Base-by-base conservation (phyloP, 2,888 invertebrate species). In the Hyalella azteca region DNA sequence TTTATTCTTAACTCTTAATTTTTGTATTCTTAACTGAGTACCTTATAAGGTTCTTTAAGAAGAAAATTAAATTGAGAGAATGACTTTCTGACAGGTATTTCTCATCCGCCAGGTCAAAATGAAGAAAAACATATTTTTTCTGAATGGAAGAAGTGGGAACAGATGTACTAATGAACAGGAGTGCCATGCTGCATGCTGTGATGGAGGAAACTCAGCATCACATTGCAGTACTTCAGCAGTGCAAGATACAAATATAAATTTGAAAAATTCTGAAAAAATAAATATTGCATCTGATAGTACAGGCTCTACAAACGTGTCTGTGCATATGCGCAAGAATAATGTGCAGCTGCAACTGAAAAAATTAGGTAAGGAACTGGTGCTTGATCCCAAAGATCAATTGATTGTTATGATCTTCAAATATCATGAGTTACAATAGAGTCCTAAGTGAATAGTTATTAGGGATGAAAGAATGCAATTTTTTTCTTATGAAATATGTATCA, bases 41-140 rank as follows among this genome's bases (percentile, higher is more conserved):
- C n/a, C n/a, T n/a, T n/a, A n/a, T n/a, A n/a, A n/a, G n/a, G n/a
- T n/a, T n/a, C n/a, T n/a, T n/a, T n/a, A n/a, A n/a, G n/a, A n/a
- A n/a, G n/a, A n/a, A n/a, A n/a, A n/a, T n/a, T n/a, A n/a, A n/a
- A n/a, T n/a, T n/a, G n/a, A n/a, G n/a, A n/a, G n/a, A n/a, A n/a
- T n/a, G n/a, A n/a, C n/a, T n/a, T n/a, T n/a, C n/a, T n/a, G n/a
- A n/a, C n/a, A n/a, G n/a, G n/a, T n/a, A n/a, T n/a, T n/a, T n/a
- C n/a, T n/a, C n/a, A n/a, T n/a, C n/a, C n/a, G n/a, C n/a, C 66
- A 66, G 66, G 66, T 15, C 29, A 66, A 36, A n/a, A 66, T 66
- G 66, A 66, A 66, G 66, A 66, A 66, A 36, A 66, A 66, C 36
- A 36, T 29, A 15, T 2, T 66, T 36, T 19, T 36, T 29, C 36